Conservation (phyloP, 2,113 vertebrate species). For the Caloenas nicobarica region DNA sequence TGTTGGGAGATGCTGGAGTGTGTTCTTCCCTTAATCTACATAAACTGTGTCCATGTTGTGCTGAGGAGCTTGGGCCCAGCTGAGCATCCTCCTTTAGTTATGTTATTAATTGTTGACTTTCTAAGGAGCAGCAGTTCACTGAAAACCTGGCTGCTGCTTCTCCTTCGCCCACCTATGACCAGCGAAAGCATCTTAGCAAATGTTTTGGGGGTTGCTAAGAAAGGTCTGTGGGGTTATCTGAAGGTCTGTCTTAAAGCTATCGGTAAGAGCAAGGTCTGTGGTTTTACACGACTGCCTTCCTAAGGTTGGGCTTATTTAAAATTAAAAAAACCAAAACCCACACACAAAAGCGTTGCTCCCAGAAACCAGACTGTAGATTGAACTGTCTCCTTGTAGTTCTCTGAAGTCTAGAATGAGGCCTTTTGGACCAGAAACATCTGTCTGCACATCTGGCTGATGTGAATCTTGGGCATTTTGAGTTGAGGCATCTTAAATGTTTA, state of each 20-base stretch:
- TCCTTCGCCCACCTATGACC: accelerated
- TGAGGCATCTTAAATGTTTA: background rate
- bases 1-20: background rate
- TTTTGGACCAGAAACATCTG: background rate
- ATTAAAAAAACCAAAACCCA: background rate
- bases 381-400: background rate
- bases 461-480: background rate
- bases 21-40: background rate
- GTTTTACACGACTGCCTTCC: background rate
- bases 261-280: background rate
- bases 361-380: background rate
- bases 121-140: background rate
- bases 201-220: background rate
- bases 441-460: background rate
- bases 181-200: background rate
- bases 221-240: background rate
- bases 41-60: background rate
- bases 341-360: background rate
- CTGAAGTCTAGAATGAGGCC: background rate
- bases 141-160: background rate
- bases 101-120: background rate
- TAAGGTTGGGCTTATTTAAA: background rate
- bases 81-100: background rate
- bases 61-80: background rate
- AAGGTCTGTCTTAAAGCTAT: background rate